These are phyloP conservation scores for Theocolax elegans DNA, from an alignment of 1,140 invertebrate genomes.

Conservation along the genomic window DNA sequence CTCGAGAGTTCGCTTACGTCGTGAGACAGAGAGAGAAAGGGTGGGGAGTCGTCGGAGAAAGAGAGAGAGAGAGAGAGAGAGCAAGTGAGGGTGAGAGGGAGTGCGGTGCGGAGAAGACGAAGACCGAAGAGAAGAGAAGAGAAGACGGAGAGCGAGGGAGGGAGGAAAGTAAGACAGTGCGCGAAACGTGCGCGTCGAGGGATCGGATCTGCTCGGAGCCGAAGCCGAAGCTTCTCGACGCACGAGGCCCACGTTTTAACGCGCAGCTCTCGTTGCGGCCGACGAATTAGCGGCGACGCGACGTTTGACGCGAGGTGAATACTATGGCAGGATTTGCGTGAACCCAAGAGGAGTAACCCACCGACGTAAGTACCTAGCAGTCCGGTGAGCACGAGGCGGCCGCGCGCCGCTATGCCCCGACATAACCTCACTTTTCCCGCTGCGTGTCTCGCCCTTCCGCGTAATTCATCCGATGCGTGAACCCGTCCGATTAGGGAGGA, in stretches of 20 bases:
- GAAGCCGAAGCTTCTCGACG: constrained; percentile 4
- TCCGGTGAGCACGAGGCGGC: constrained; percentile 15
- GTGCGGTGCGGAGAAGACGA: neutral
- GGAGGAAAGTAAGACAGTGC: neutral
- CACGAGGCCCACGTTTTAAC: no score
- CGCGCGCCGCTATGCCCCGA: constrained; percentile 17
- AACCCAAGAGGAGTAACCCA: neutral
- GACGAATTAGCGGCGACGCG: constrained; percentile 21
- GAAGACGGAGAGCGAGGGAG: neutral
- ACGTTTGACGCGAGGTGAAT: neutral
- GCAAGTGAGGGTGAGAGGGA: neutral
- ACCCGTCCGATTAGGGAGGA: neutral
- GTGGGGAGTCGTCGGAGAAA: neutral
- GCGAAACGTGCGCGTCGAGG: constrained; percentile 11
- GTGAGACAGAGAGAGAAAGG: neutral
- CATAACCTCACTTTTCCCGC: constrained; percentile 36
- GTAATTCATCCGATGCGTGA: neutral
- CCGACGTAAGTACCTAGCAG: neutral
- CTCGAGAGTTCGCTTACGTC: neutral
- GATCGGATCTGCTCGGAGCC: neutral
- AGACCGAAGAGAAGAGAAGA: neutral
- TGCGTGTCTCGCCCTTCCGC: neutral
- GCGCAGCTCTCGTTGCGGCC: no score
- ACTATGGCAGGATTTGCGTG: constrained; percentile 11
- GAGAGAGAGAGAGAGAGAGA: neutral